A percentile compares a stretch with the other conserved stretches of the same genome.
Conservation (phyloP, 1,140 invertebrate genomes). For the Eulimnadia texana region DNA sequence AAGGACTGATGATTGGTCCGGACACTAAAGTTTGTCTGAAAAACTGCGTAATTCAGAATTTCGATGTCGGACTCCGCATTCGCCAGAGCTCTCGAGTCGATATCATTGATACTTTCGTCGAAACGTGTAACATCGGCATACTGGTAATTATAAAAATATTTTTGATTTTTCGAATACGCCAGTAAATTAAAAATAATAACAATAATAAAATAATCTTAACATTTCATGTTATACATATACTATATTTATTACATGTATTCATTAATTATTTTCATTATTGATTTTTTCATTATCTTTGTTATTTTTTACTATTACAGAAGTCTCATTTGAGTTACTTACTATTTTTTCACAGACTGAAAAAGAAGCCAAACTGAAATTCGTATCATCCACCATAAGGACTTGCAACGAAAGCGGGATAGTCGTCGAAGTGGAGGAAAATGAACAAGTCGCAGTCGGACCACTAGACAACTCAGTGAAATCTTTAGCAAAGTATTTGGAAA, state of each 20-base stretch:
- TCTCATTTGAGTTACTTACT: no score
- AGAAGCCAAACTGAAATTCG: background rate
- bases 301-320: no score
- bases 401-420: background rate
- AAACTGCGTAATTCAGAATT: background rate
- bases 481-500: no score
- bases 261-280: no score
- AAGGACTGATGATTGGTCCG: background rate
- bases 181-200: no score
- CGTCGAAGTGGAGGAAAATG: background rate
- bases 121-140: conserved; percentile 1
- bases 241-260: no score
- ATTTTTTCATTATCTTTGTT: no score
- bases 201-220: no score
- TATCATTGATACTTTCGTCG: background rate
- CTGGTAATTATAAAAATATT: background rate
- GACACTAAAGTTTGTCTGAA: background rate
- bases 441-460: background rate
- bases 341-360: background rate
- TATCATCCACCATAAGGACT: background rate
- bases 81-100: background rate
- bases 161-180: no score
- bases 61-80: conserved; percentile 1
- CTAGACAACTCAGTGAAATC: no score
- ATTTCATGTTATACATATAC: no score